phyloP scores from a whole-genome alignment of 2,888 invertebrate species.

The Leptinotarsa juncta region DNA sequence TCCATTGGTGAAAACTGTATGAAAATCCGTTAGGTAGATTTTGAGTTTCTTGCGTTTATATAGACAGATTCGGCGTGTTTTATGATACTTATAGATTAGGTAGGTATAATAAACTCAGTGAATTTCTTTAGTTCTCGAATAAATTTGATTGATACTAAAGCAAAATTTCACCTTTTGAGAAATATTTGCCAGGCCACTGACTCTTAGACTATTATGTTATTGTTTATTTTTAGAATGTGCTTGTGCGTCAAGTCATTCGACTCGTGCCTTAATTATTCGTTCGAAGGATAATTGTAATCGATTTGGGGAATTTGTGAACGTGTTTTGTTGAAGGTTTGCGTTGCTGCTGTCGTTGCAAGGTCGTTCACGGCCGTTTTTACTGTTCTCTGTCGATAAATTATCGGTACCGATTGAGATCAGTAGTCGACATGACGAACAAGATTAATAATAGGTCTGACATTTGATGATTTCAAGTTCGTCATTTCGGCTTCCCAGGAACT shows the following conservation, averaged over 20 bases:
- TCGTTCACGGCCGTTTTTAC: constrained; percentile 12
- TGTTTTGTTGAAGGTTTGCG: constrained; percentile 6
- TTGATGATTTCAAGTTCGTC: neutral
- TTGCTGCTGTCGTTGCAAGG: constrained; percentile 4
- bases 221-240: constrained; percentile 29
- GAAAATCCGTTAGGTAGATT: too few species aligned
- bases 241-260: constrained; percentile 20
- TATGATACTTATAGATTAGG: too few species aligned
- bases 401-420: neutral
- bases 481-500: neutral
- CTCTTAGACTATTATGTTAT: constrained; percentile 3
- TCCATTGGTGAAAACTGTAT: too few species aligned
- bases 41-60: too few species aligned
- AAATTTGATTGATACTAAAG: too few species aligned
- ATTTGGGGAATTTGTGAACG: constrained; percentile 15
- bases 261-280: constrained; percentile 28
- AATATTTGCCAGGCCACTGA: too few species aligned
- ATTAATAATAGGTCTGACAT: constrained; percentile 3
- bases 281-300: constrained; percentile 22
- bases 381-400: constrained; percentile 5
- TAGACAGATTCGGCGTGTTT: too few species aligned
- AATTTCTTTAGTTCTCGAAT: too few species aligned
- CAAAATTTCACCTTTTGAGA: too few species aligned
- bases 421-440: constrained; percentile 12
- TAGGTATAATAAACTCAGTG: too few species aligned